phyloP scores from a whole-genome alignment of 2,888 invertebrate genomes.

The Apantesis nais region DNA sequence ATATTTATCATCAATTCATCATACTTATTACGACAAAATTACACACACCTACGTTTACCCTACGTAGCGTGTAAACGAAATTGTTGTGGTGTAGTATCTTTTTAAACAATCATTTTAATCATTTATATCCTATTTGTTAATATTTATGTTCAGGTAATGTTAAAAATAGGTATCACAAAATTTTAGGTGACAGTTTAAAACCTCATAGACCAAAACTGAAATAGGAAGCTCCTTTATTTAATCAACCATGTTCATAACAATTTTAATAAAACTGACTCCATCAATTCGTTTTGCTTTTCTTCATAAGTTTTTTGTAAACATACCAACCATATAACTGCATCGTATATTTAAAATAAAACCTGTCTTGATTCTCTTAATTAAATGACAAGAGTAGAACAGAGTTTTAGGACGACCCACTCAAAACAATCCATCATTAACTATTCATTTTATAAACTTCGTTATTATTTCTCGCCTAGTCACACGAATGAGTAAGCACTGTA shows the following conservation, averaged over 20 bases:
- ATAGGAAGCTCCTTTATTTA: not conserved
- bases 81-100: not conserved
- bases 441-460: conserved; percentile 8
- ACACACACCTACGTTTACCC: not conserved
- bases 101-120: not conserved
- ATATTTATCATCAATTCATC: not conserved
- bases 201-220: not conserved
- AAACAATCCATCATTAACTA: conserved; percentile 12
- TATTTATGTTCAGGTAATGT: not conserved
- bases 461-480: conserved; percentile 7
- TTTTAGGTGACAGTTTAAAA: not conserved
- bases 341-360: not conserved
- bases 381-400: not conserved
- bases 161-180: not conserved
- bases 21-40: not conserved
- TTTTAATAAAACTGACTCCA: not conserved
- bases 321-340: not conserved
- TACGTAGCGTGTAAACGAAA: not conserved
- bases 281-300: not conserved
- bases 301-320: not conserved
- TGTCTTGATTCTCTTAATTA: not conserved
- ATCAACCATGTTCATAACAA: not conserved
- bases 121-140: not conserved
- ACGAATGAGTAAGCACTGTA: conserved; percentile 11
- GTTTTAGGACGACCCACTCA: not conserved